Evolutionary conservation across 1,140 invertebrate species (phyloP).

Genomic region (Antheraea pernyi): DNA sequence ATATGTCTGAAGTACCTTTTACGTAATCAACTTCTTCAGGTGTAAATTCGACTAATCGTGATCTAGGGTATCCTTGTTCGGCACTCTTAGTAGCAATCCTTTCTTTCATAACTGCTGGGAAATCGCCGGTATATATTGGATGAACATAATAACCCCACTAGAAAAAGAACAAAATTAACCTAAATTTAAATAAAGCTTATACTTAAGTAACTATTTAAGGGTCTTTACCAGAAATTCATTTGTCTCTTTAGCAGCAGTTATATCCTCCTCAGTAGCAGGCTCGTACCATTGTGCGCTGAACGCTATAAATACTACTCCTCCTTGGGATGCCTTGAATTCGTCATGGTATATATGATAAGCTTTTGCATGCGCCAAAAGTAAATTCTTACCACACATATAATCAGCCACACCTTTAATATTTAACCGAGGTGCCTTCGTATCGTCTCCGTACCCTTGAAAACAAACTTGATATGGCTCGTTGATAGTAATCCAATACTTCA

Average conservation of each 20-base stretch:
- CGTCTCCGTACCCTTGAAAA: slow-evolving; percentile 77
- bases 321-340: slow-evolving; percentile 78
- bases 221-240: slow-evolving; percentile 51
- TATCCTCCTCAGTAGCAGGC: slow-evolving; percentile 76
- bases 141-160: slow-evolving; percentile 74
- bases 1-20: slow-evolving; percentile 72
- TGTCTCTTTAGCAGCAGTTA: slow-evolving; percentile 59
- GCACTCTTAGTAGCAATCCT: slow-evolving; percentile 67
- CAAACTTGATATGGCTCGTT: slow-evolving; percentile 83
- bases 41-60: slow-evolving; percentile 49
- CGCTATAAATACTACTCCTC: slow-evolving; percentile 53
- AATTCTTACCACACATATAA: slow-evolving; percentile 79
- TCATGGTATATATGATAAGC: slow-evolving; percentile 81
- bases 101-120: slow-evolving; percentile 75
- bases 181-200: not conserved
- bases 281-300: slow-evolving; percentile 20
- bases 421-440: slow-evolving; percentile 71
- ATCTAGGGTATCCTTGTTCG: slow-evolving; percentile 47
- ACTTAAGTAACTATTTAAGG: not conserved
- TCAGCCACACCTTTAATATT: slow-evolving; percentile 73
- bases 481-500: slow-evolving; percentile 82
- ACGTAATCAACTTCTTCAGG: slow-evolving; percentile 26
- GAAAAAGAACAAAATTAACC: slow-evolving; percentile 13
- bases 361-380: slow-evolving; percentile 80
- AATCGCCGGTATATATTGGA: slow-evolving; percentile 80